phyloP scores from a whole-genome alignment of 2,797 vertebrate genomes.

The Pangasius larnaudii region DNA sequence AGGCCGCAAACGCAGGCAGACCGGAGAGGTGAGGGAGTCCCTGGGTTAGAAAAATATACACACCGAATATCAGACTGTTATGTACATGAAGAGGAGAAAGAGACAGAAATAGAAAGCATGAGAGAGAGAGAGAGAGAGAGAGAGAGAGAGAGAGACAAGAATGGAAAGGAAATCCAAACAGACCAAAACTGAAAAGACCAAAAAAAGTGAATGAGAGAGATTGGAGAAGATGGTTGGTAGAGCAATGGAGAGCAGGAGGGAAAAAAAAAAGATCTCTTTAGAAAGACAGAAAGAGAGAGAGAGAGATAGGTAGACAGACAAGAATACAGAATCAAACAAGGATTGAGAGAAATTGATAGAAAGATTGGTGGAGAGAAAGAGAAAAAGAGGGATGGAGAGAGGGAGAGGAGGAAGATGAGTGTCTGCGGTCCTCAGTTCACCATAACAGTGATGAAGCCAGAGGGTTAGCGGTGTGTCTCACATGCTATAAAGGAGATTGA shows the following conservation, averaged over 20 bases:
- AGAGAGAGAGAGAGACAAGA: neutral
- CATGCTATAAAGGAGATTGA: constrained; percentile 53
- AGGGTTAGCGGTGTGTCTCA: constrained; percentile 39
- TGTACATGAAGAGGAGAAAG: neutral
- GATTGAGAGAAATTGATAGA: neutral
- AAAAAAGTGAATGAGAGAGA: neutral
- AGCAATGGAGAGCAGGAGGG: neutral
- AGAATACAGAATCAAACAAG: neutral
- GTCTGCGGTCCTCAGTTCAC: constrained; percentile 33
- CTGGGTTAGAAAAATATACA: neutral
- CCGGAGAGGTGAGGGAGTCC: constrained; percentile 75
- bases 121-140: too few species aligned
- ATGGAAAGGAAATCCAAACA: neutral
- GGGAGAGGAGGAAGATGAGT: neutral
- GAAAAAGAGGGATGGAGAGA: constrained; percentile 2
- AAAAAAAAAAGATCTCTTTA: neutral
- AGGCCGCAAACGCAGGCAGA: constrained; percentile 86
- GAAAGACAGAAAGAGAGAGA: neutral
- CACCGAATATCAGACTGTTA: neutral
- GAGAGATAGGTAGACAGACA: neutral
- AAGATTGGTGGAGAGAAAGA: constrained; percentile 9
- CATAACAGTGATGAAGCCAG: constrained; percentile 51
- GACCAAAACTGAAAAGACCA: neutral
- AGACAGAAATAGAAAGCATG: neutral
- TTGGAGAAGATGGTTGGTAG: neutral